Evolutionary conservation across 2,888 invertebrate species (phyloP).

Genomic region (Clunio marinus): DNA sequence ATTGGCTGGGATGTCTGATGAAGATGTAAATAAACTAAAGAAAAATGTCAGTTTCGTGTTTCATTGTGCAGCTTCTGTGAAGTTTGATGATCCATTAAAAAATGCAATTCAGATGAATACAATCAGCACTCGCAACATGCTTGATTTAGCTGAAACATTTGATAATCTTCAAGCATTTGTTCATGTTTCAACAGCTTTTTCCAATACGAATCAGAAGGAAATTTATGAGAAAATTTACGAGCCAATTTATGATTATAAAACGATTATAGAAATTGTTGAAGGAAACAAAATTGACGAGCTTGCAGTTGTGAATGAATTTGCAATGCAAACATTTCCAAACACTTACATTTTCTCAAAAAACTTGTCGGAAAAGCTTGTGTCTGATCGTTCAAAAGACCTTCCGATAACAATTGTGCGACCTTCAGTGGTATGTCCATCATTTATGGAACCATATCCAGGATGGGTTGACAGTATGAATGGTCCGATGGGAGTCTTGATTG

Average conservation of each 20-base stretch:
- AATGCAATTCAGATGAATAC: conserved; percentile 43
- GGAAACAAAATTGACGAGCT: conserved; percentile 6
- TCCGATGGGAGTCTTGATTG: conserved; percentile 51
- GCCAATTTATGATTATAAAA: conserved; percentile 41
- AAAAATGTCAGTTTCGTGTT: conserved; percentile 51
- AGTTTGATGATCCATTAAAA: conserved; percentile 54
- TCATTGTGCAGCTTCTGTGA: conserved; percentile 56
- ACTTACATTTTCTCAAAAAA: conserved; percentile 59
- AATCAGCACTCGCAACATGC: conserved; percentile 41
- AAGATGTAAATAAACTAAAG: conserved; percentile 21
- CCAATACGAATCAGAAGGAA: conserved; percentile 53
- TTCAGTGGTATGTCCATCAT: conserved; percentile 49
- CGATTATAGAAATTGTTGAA: conserved; percentile 38
- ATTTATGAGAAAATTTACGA: conserved; percentile 54
- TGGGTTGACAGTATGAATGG: conserved; percentile 57
- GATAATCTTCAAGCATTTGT: conserved; percentile 46
- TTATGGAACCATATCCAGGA: conserved; percentile 45
- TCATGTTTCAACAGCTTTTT: conserved; percentile 57
- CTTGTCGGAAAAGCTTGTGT: conserved; percentile 53
- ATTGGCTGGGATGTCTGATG: not conserved
- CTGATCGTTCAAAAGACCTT: conserved; percentile 47
- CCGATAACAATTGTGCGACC: conserved; percentile 56
- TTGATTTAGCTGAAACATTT: conserved; percentile 40
- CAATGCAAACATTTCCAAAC: conserved; percentile 51
- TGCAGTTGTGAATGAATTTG: conserved; percentile 15